Evolutionary conservation across 2,888 invertebrate species (phyloP), one percentile per base, ranked within the genome.

Genomic region (Polymixis flavicincta): DNA sequence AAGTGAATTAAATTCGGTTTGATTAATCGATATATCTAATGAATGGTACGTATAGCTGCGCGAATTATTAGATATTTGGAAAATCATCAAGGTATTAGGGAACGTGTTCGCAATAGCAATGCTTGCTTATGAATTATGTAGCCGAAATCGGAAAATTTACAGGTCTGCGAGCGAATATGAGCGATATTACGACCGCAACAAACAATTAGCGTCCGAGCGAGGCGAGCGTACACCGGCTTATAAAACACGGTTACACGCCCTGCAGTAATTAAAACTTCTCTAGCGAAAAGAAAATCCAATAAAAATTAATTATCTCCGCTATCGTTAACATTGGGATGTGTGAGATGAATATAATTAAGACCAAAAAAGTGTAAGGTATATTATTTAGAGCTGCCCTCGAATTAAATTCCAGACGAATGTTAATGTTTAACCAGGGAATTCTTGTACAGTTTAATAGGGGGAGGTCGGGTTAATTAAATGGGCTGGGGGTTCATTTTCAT

Each of bases 401-500:
- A 95, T 95, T 94, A 94, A 94, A 96, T 95, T 96, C 94, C 93
- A 93, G 91, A 92, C 94, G 94, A 94, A 95, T 94, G 94, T 93
- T 95, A 95, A 96, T 96, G 95, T 95, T 95, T 94, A 94, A 94
- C 94, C 92, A 92, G 95, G 94, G 95, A 95, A 95, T 95, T 95
- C 95, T 95, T 95, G 95, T 95, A 93, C 95, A 94, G 91, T 94
- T 94, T 92, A 93, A 93, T 92, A 91, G 92, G 94, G 92, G 95
- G 94, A 93, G 93, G 92, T 92, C 83, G 94, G 94, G 95, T 95
- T 96, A 96, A 96, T 96, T 96, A 95, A 96, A 96, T 95, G 94
- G 93, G 92, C 92, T 90, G 89, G 88, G 94, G 94, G 93, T 95
- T 94, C 93, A 95, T 95, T 96, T 96, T 95, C 94, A 92, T 94